Conservation (phyloP, 2,113 vertebrate species). For the Dipodomys ordii region DNA sequence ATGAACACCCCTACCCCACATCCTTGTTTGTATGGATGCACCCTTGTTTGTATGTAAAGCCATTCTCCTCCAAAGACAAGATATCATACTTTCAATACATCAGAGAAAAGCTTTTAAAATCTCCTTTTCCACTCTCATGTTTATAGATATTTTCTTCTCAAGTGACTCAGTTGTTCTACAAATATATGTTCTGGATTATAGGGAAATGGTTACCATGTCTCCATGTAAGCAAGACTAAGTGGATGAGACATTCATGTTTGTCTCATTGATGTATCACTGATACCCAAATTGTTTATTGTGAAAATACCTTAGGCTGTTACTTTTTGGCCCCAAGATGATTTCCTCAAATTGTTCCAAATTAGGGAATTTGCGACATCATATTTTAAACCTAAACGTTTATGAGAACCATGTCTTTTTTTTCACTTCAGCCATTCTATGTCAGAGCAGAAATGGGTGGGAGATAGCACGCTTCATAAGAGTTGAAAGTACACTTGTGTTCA, state of each 20-base stretch:
- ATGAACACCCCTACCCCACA: too few relatives aligned
- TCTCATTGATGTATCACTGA: neutral
- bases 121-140: neutral
- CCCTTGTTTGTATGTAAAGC: neutral
- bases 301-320: neutral
- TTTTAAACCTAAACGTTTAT: neutral
- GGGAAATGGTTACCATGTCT: neutral
- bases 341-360: neutral
- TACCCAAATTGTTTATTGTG: neutral
- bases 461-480: fast-evolving
- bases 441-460: neutral
- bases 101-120: neutral
- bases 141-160: too few relatives aligned
- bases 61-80: neutral
- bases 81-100: neutral
- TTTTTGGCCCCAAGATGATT: neutral
- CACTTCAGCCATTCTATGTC: neutral
- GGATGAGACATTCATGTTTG: neutral
- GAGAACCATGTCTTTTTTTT: neutral
- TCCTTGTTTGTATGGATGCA: too few relatives aligned
- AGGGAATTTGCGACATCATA: neutral
- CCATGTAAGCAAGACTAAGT: neutral
- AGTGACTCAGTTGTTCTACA: too few relatives aligned
- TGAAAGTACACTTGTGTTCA: neutral
- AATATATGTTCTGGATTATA: neutral